Conservation (phyloP, 2,113 vertebrate species). For the Cebus imitator region DNA sequence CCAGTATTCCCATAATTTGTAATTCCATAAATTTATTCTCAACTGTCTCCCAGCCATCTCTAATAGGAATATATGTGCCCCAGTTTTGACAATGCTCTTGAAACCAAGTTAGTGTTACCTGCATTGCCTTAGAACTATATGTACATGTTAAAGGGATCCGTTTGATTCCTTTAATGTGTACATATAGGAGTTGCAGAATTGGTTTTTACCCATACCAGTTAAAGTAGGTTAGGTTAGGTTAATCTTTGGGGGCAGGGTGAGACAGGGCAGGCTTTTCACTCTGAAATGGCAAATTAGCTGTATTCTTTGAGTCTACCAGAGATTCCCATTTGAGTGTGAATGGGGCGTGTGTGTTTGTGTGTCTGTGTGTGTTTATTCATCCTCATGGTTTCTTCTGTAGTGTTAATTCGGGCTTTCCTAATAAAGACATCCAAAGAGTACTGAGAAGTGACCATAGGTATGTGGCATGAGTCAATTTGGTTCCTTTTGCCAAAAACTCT, state of each 20-base stretch:
- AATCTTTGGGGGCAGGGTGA: not conserved
- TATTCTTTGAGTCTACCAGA: conserved; percentile 81
- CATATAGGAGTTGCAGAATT: not conserved
- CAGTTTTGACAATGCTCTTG: not conserved
- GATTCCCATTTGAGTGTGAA: conserved; percentile 65
- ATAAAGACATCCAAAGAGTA: conserved; percentile 60
- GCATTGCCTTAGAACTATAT: not conserved
- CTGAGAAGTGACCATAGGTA: conserved; percentile 10
- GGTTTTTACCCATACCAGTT: not conserved
- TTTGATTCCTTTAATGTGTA: not conserved
- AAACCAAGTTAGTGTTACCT: conserved; percentile 17
- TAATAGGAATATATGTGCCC: not conserved
- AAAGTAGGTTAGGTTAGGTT: not conserved
- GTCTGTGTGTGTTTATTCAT: not conserved
- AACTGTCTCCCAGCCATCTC: not conserved
- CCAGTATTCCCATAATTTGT: not conserved
- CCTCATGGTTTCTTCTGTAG: not conserved
- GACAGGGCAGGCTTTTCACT: not conserved
- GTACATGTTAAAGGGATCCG: not conserved
- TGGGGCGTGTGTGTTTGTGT: conserved; percentile 4
- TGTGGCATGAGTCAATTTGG: conserved; percentile 43
- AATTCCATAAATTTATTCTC: not conserved
- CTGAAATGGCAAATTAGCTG: conserved; percentile 42
- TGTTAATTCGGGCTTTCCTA: conserved; percentile 63
- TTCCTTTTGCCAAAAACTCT: conserved; percentile 59